Base-by-base conservation (phyloP, 2,888 invertebrate species). In the Glaucopsyche alexis region DNA sequence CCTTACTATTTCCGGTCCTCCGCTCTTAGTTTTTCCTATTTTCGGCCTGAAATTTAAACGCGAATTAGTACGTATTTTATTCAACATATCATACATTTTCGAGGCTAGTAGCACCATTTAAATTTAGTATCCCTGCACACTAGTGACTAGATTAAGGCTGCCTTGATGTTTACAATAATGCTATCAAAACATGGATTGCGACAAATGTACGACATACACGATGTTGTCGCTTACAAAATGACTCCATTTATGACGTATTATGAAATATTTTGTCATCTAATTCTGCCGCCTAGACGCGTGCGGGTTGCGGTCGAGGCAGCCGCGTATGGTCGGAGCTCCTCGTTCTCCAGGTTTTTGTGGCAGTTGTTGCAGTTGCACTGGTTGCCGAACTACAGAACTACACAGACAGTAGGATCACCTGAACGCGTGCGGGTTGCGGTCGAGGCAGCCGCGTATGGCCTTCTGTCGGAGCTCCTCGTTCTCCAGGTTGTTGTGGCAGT, bases 281-380 rank as follows among this genome's bases (percentile, higher is more conserved):
- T 29, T 29, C 29, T 29, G 1, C 29, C 78, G 95, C 95, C 94
- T 94, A 86, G 99, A 99, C 9, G 99, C 99, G 83, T 97, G 96
- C 0, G 99, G 99, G 93, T 99, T 99, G 78, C 99, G 94, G 80
- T 99, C 99, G 67, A 99, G 93, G 81, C 99, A 99, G 45, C 97
- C 96, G 79, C 97, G 96, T 72, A 99, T 99, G 8, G 99, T 29
- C 99, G 90, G 79, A 98, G 96, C 81, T 98, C 98, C 86, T 99
- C 99, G 84, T 98, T 97, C 75, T 97, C 96, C 78, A 99, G 93
- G 91, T 99, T 99, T 85, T 99, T 99, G 81, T 95, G 97, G 87
- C 99, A 99, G 90, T 99, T 99, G 81, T 95, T 97, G 87, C 99
- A 99, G 90, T 99, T 98, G 87, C 99, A 99, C 87, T 95, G 96